Percentiles rank a stretch among this genome's conserved stretches.
Evolutionary conservation across 2,113 vertebrate genomes (phyloP).

Genomic region (Trichomycterus rosablanca): DNA sequence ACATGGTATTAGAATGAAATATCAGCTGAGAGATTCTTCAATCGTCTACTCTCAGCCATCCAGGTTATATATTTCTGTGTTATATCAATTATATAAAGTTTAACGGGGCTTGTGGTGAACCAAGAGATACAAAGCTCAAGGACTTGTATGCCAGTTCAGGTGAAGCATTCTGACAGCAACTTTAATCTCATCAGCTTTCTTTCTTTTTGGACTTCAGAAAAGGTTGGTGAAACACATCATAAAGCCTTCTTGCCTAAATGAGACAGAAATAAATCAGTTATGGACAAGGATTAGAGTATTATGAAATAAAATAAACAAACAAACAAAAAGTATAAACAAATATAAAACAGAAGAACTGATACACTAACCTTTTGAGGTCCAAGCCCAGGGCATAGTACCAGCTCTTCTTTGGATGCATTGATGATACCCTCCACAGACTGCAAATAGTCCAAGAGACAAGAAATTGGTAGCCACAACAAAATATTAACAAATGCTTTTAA

Average conservation of each 20-base stretch:
- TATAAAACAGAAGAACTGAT: background rate
- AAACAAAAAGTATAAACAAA: no score
- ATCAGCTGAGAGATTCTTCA: no score
- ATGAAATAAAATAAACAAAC: background rate
- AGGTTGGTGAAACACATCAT: constrained; percentile 45
- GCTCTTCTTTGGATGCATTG: constrained; percentile 68
- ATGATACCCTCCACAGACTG: constrained; percentile 70
- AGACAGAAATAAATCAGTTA: constrained; percentile 1
- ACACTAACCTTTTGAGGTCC: constrained; percentile 70
- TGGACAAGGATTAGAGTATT: background rate
- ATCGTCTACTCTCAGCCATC: no score
- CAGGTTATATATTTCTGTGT: no score
- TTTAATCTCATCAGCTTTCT: constrained; percentile 16
- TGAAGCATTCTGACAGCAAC: background rate
- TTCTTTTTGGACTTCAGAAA: constrained; percentile 44
- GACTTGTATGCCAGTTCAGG: no score
- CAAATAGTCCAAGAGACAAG: background rate
- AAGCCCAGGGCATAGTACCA: constrained; percentile 71
- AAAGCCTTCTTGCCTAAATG: constrained; percentile 34
- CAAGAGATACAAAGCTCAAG: no score
- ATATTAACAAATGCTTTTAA: no score
- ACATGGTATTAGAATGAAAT: no score
- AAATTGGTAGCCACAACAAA: no score
- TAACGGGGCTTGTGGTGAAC: no score
- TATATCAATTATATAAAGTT: no score